Conservation (phyloP, 2,113 vertebrate genomes). For the Haliaeetus leucogaster region DNA sequence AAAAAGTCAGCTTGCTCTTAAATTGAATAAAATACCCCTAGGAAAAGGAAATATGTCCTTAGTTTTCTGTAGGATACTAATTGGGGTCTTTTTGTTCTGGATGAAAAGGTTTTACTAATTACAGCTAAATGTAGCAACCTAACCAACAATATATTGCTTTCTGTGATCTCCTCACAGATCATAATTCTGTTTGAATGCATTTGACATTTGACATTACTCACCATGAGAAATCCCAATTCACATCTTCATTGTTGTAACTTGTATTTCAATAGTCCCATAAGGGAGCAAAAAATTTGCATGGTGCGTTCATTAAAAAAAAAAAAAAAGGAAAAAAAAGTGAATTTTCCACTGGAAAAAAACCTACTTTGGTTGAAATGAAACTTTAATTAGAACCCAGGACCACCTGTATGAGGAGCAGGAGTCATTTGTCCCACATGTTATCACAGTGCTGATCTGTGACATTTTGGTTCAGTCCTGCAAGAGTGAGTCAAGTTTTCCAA, state of each 20-base stretch:
- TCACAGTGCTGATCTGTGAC: background rate
- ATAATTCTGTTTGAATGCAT: background rate
- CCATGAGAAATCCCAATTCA: background rate
- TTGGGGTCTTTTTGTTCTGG: background rate
- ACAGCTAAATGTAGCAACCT: background rate
- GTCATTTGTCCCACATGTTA: background rate
- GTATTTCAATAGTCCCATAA: background rate
- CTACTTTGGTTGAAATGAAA: background rate
- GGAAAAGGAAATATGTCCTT: background rate
- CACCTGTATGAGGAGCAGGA: background rate
- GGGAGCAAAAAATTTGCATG: background rate
- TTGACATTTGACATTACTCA: background rate
- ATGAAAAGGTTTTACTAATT: background rate
- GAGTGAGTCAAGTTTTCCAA: background rate
- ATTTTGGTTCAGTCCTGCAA: background rate
- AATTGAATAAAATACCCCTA: background rate
- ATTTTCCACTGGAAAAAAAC: background rate
- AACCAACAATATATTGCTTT: background rate
- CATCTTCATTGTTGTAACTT: background rate
- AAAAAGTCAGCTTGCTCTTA: background rate
- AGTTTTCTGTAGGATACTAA: background rate
- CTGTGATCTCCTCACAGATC: background rate
- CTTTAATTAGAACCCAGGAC: background rate
- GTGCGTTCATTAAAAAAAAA: rapidly evolving
- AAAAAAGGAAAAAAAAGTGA: no score